Percentiles rank a stretch among this genome's conserved stretches.
Conservation (phyloP, 2,888 invertebrate genomes). For the Macaria notata region DNA sequence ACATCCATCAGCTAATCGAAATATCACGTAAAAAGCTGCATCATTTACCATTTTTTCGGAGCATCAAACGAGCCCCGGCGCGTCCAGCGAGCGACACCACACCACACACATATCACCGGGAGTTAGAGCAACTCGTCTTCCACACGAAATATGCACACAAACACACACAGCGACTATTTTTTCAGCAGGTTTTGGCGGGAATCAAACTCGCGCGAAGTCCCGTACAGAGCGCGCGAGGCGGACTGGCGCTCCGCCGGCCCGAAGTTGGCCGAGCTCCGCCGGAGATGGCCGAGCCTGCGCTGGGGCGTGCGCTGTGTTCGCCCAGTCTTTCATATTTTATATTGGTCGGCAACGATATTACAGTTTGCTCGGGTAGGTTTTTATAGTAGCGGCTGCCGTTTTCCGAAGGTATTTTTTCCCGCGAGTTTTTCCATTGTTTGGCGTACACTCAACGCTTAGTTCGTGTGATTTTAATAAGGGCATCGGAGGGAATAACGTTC, state of each 20-base stretch:
- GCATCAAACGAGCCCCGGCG: constrained; percentile 58
- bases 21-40: constrained; percentile 47
- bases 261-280: constrained; percentile 52
- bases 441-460: constrained; percentile 54
- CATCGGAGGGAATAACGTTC: constrained; percentile 47
- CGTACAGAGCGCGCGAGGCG: constrained; percentile 43
- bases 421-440: constrained; percentile 69
- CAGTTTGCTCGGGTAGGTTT: constrained; percentile 77
- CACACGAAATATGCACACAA: constrained; percentile 50
- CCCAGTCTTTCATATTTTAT: constrained; percentile 81
- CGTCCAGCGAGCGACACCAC: constrained; percentile 48
- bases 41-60: constrained; percentile 73
- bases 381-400: constrained; percentile 68
- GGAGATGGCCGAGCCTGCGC: constrained; percentile 55
- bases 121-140: constrained; percentile 45
- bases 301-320: constrained; percentile 63
- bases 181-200: constrained; percentile 32
- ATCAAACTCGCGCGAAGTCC: constrained; percentile 29
- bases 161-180: constrained; percentile 63
- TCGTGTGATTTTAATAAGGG: constrained; percentile 69
- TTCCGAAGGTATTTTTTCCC: constrained; percentile 68
- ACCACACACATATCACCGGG: constrained; percentile 63
- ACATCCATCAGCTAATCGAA: constrained; percentile 50
- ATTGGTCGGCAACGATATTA: constrained; percentile 75
- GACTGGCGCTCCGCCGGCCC: constrained; percentile 76